A percentile compares a stretch with the other conserved stretches of the same genome.
These are phyloP conservation scores for Diarsia dahlii DNA, from an alignment of 2,888 invertebrate species.

Conservation along the genomic window DNA sequence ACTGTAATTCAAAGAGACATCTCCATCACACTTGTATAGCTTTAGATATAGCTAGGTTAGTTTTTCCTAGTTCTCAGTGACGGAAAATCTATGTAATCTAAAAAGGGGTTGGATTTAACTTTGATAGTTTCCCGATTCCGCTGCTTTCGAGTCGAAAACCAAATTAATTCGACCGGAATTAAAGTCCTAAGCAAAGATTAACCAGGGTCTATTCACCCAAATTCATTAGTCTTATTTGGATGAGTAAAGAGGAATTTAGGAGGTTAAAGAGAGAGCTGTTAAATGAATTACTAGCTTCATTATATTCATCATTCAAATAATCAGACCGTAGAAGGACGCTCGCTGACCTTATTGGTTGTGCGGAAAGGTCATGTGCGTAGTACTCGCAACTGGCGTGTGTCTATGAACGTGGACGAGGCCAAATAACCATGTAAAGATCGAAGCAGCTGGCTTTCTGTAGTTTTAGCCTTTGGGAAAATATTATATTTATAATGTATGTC, in stretches of 20 bases:
- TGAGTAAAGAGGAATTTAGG: slow-evolving; percentile 2
- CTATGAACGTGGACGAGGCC: background rate
- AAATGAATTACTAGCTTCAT: slow-evolving; percentile 9
- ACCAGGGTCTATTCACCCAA: background rate
- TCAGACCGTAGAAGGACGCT: background rate
- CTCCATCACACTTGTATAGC: background rate
- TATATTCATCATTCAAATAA: background rate
- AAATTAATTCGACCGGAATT: slow-evolving; percentile 7
- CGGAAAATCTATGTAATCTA: slow-evolving; percentile 17
- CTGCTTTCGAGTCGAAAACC: background rate
- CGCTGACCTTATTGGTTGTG: background rate
- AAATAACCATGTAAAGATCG: background rate
- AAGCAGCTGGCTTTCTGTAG: background rate
- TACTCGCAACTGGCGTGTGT: background rate
- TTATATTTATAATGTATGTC: background rate
- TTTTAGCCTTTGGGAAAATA: no score
- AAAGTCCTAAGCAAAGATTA: slow-evolving; percentile 9
- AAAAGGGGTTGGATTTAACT: slow-evolving; percentile 33
- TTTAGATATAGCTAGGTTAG: background rate
- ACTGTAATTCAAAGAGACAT: slow-evolving; percentile 22
- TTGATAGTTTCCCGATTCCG: slow-evolving; percentile 16
- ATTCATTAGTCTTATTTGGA: slow-evolving; percentile 16
- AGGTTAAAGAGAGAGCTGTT: background rate
- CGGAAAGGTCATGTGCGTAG: background rate
- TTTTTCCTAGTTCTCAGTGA: background rate